phyloP scores from a whole-genome alignment of 2,113 vertebrate genomes.

The Crypturellus undulatus region DNA sequence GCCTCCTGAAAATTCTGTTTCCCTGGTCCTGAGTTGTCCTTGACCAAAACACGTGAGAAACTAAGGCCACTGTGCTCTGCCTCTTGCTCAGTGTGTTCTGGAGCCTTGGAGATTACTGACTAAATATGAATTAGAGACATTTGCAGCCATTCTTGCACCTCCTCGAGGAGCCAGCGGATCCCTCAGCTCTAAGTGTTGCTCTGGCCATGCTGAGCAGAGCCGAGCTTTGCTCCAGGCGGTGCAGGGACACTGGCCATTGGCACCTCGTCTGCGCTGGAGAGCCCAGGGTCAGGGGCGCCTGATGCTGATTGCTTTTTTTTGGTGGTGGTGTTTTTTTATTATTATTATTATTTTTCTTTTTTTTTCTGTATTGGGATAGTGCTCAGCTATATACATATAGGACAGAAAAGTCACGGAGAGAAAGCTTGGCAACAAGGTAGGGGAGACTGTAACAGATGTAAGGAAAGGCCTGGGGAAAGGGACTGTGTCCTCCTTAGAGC shows the following conservation, averaged over 20 bases:
- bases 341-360: background rate
- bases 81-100: background rate
- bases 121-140: background rate
- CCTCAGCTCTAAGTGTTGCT: background rate
- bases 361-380: background rate
- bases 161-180: background rate
- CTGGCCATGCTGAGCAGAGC: background rate
- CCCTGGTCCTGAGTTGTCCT: background rate
- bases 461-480: background rate
- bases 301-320: too few species aligned
- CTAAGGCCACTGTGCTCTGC: background rate
- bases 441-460: background rate
- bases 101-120: background rate
- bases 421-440: background rate
- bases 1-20: background rate
- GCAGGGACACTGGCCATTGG: rapidly evolving
- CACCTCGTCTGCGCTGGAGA: rapidly evolving
- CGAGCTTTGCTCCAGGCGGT: background rate
- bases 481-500: background rate
- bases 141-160: background rate
- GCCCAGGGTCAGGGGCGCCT: too few species aligned
- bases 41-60: background rate
- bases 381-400: background rate
- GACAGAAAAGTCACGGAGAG: background rate
- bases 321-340: too few species aligned